Evolutionary conservation across 2,888 invertebrate species (phyloP).

Genomic region (Latrodectus elegans): DNA sequence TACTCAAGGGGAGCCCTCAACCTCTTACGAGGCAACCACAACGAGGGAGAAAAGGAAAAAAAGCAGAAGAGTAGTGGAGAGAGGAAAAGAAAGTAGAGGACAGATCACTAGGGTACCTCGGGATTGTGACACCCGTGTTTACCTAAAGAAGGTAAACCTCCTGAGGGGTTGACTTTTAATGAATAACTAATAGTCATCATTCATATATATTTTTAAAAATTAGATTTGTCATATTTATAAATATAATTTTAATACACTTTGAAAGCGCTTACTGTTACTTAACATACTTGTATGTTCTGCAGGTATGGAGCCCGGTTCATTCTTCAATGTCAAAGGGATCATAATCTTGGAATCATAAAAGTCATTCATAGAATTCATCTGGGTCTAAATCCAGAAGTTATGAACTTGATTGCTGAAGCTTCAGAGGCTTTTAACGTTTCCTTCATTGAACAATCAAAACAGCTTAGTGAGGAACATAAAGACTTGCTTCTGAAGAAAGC

Average conservation of each 20-base stretch:
- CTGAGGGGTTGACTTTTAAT: no score
- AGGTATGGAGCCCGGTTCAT: conserved; percentile 81
- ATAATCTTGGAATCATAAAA: conserved; percentile 88
- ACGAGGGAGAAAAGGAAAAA: no score
- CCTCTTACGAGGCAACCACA: no score
- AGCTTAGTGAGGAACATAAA: conserved; percentile 81
- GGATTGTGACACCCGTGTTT: no score
- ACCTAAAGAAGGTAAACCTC: no score
- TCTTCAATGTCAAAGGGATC: conserved; percentile 87
- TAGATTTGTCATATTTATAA: not conserved
- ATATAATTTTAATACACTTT: not conserved
- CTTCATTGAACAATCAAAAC: conserved; percentile 84
- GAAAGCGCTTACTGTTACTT: not conserved
- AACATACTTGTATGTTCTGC: not conserved
- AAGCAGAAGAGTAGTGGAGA: no score
- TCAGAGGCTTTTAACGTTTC: conserved; percentile 86
- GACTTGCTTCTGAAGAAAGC: conserved; percentile 81
- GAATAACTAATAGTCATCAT: no score
- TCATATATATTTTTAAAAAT: no score
- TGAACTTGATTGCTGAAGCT: conserved; percentile 81
- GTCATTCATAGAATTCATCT: conserved; percentile 82
- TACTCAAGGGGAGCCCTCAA: no score
- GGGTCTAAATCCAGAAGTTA: conserved; percentile 77
- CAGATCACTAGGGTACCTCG: no score
- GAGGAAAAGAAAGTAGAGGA: no score